Evolutionary conservation across 2,797 vertebrate species (phyloP).

Genomic region (Sciurus vulgaris): DNA sequence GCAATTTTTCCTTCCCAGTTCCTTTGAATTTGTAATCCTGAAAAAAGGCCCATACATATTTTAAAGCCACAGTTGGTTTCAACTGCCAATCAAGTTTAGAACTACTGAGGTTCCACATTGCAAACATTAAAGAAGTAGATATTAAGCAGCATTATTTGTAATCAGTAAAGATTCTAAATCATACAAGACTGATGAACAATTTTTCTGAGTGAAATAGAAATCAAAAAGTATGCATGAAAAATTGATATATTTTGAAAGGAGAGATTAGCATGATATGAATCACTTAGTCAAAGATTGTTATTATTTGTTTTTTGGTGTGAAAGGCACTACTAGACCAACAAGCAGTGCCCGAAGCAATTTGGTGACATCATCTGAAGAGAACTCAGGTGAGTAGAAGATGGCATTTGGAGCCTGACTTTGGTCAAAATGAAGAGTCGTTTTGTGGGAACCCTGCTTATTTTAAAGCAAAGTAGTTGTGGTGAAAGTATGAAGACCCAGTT

Average conservation of each 20-base stretch:
- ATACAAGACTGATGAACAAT: background rate
- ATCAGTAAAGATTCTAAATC: background rate
- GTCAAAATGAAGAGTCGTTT: background rate
- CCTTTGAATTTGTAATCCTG: background rate
- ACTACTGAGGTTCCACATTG: background rate
- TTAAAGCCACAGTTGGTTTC: background rate
- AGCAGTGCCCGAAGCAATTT: background rate
- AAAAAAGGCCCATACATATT: background rate
- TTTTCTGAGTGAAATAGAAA: background rate
- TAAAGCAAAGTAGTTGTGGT: background rate
- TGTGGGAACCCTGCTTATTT: background rate
- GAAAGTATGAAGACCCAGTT: background rate
- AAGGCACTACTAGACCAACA: background rate
- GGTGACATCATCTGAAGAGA: background rate
- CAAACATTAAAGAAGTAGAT: background rate
- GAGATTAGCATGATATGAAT: background rate
- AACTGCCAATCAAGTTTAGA: background rate
- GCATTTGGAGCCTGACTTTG: background rate
- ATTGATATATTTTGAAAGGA: background rate
- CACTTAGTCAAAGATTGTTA: background rate
- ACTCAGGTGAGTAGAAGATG: background rate
- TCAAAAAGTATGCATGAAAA: background rate
- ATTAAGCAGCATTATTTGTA: background rate
- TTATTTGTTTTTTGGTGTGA: too few species aligned
- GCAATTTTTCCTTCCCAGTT: background rate